Percentiles rank a stretch among this genome's conserved stretches.
Conservation (phyloP, 2,888 invertebrate species). For the Protodeltote pygarga region DNA sequence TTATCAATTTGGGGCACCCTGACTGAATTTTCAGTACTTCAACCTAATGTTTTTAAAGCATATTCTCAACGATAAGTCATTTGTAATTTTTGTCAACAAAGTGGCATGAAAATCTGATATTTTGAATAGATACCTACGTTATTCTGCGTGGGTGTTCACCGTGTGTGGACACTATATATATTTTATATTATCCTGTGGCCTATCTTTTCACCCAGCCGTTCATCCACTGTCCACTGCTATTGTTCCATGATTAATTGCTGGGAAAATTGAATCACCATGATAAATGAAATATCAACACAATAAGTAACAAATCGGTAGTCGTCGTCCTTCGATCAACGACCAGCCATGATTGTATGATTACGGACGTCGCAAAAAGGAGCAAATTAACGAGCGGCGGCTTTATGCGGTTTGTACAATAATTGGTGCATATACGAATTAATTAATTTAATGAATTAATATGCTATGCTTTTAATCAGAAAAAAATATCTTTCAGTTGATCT, state of each 20-base stretch:
- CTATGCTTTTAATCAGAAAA: too few relatives aligned
- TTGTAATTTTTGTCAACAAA: too few relatives aligned
- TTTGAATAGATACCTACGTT: slow-evolving; percentile 1
- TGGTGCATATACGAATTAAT: too few relatives aligned
- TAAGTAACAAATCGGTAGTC: slow-evolving; percentile 66
- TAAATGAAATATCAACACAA: slow-evolving; percentile 73
- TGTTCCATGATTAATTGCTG: slow-evolving; percentile 71
- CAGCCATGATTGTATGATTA: slow-evolving; percentile 54
- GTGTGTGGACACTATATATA: slow-evolving; percentile 8
- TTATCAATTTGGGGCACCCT: too few relatives aligned
- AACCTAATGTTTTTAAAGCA: too few relatives aligned
- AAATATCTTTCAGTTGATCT: too few relatives aligned
- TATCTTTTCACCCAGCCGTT: slow-evolving; percentile 32
- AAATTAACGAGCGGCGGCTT: slow-evolving; percentile 42
- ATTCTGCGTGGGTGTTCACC: neutral
- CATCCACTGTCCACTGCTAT: slow-evolving; percentile 55
- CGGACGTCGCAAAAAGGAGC: slow-evolving; percentile 43
- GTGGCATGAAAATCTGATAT: neutral
- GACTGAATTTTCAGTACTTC: too few relatives aligned
- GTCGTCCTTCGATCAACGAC: slow-evolving; percentile 56
- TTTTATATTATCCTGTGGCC: slow-evolving; percentile 18
- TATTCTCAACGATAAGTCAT: too few relatives aligned
- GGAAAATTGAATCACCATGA: slow-evolving; percentile 72
- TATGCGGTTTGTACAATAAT: slow-evolving; percentile 32
- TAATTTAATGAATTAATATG: too few relatives aligned